Evolutionary conservation across 1,140 invertebrate genomes (phyloP), one percentile per base, ranked within the genome.

Genomic region (Macrosteles quadrilineatus): DNA sequence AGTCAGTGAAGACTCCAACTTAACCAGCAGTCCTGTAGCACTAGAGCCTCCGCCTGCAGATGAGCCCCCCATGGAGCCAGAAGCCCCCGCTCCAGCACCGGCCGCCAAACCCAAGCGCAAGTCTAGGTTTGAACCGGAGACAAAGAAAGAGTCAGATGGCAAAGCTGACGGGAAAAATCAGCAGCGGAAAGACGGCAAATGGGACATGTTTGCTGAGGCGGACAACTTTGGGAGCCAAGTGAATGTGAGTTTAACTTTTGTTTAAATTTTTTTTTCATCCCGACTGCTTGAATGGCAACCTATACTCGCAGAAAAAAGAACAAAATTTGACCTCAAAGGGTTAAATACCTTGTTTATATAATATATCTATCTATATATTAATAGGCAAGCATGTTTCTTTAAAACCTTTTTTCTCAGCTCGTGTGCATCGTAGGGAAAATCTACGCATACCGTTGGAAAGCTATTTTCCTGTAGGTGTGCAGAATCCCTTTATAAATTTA

Each of bases 201-300:
- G 91, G 87, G 92, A 94, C 77, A 95, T 94, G 90, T 95, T 94
- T 82, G 91, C 92, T 2, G 92, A 95, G 80, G 90, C 90, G 67
- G 95, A 98, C 78, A 92, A 90, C 78, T 93, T 94, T 79, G 87
- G 90, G 73, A 90, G 88, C 43, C 88, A 92, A 81, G 90, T 92
- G 77, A 90, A 90, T 85, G 94, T 96, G 84, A 89, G 90, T 87
- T 43, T 72, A 76, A 25, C n/a, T n/a, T 12, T 30, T 23, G 59
- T 32, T 17, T 29, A 63, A 29, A 63, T 63, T 19, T 57, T 25
- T 19, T 25, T 14, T n/a, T 11, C n/a, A n/a, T n/a, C n/a, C n/a
- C n/a, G n/a, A n/a, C n/a, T n/a, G n/a, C n/a, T n/a, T n/a, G n/a
- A n/a, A n/a, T n/a, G n/a, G n/a, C n/a, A n/a, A n/a, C n/a, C n/a